These are phyloP conservation scores for Pimephales promelas DNA, from an alignment of 2,113 vertebrate species.

Conservation along the genomic window DNA sequence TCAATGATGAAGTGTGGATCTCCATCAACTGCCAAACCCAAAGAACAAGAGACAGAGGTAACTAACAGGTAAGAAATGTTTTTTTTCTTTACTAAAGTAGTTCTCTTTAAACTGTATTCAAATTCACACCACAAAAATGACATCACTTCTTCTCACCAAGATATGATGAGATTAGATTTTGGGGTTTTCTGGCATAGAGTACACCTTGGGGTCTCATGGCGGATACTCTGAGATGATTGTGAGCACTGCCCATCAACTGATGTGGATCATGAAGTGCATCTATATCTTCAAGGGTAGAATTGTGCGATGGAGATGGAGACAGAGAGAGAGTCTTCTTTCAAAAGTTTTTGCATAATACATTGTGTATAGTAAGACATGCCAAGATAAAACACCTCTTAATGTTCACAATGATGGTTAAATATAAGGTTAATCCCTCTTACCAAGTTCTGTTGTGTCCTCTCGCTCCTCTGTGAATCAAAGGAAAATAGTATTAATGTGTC, in stretches of 20 bases:
- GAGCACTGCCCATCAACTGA: too few relatives aligned
- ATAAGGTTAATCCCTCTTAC: not conserved
- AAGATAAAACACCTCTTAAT: not conserved
- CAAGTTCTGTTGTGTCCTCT: not conserved
- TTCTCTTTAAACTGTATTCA: constrained; percentile 9
- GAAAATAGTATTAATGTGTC: not conserved
- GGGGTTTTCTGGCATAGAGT: too few relatives aligned
- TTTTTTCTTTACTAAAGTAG: not conserved
- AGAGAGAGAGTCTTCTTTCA: not conserved
- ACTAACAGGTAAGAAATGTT: not conserved
- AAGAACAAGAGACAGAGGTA: not conserved
- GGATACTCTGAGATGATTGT: too few relatives aligned
- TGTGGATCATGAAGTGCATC: not conserved
- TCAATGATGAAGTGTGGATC: constrained; percentile 95
- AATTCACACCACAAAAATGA: not conserved
- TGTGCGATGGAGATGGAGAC: not conserved
- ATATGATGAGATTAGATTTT: rapidly evolving
- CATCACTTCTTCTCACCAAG: not conserved
- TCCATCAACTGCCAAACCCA: constrained; percentile 84
- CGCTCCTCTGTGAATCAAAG: constrained; percentile 52
- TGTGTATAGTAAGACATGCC: not conserved
- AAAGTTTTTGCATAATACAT: not conserved
- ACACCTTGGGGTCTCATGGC: too few relatives aligned
- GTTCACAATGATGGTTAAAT: not conserved
- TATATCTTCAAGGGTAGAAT: not conserved